Evolutionary conservation across 2,113 vertebrate species (phyloP), one percentile per base, ranked within the genome.

Genomic region (Thinocorus orbignyianus): DNA sequence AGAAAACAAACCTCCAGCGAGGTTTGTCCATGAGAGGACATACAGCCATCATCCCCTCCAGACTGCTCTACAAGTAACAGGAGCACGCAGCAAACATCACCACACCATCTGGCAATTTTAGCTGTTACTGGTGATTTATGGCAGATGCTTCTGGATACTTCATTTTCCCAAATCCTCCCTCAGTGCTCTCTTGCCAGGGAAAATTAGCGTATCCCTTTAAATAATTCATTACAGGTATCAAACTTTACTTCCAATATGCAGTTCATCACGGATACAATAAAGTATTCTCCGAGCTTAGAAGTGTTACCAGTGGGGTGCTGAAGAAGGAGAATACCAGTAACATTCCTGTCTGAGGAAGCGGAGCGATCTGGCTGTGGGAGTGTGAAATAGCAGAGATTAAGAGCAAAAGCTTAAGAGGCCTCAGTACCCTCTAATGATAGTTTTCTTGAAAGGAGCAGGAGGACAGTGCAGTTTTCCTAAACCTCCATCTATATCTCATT

Each of bases 71-170:
- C 13, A 24, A 58, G 2, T 5, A 64, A 71, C n/a, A 49, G 13
- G 10, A 42, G 26, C 0, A 0, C 31, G 8, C 44, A 41, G 54
- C 39, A 44, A 90, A 73, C 0, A 0, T 41, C 51, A 64, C 25
- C 13, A 4, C n/a, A 12, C 19, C 8, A 10, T 7, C n/a, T 18
- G 13, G 55, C 20, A 70, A 70, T 73, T 93, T 69, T 51, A 77
- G 37, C 44, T 82, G 44, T 52, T 54, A 10, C 33, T 57, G 8
- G 17, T 60, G 39, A 65, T 88, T 87, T 91, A 26, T 5, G 85
- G 41, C 76, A 86, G 31, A 35, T 48, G 5, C 54, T 35, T 31
- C 18, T 20, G 15, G 73, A 51, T 52, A 39, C 26, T 51, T 52
- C 17, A 20, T 23, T 66, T 51, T 44, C 33, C 51, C 13, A 77